Conservation (phyloP, 2,113 vertebrate species). For the Pelmatolapia mariae region DNA sequence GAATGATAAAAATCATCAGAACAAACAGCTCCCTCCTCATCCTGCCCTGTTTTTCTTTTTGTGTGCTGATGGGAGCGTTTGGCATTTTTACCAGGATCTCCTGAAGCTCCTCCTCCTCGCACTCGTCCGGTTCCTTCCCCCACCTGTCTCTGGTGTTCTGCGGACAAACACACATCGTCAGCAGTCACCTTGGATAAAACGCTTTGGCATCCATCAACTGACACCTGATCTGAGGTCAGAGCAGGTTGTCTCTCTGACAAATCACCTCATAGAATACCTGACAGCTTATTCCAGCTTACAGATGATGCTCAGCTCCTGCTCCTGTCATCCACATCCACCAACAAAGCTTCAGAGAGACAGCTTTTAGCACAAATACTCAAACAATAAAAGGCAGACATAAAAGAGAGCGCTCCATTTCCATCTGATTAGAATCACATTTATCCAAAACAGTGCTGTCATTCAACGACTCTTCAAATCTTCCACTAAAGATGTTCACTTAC, state of each 20-base stretch:
- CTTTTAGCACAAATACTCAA: background rate
- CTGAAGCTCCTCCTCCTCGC: slow-evolving; percentile 75
- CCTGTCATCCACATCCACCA: background rate
- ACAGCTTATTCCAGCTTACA: slow-evolving; percentile 26
- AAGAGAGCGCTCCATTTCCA: background rate
- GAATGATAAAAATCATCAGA: background rate
- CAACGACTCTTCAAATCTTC: background rate
- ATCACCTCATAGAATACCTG: slow-evolving; percentile 29
- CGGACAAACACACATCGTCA: slow-evolving; percentile 16
- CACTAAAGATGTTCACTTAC: background rate
- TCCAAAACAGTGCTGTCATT: background rate
- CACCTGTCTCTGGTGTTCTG: slow-evolving; percentile 73
- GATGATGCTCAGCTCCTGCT: background rate
- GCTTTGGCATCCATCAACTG: slow-evolving; percentile 19
- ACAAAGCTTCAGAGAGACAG: background rate
- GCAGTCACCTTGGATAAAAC: slow-evolving; percentile 24
- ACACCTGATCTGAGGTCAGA: slow-evolving; percentile 30
- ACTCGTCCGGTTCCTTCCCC: slow-evolving; percentile 70
- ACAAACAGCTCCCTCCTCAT: background rate
- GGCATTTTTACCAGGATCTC: slow-evolving; percentile 67
- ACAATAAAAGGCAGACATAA: background rate
- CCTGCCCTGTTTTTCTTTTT: background rate
- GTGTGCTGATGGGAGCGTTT: background rate
- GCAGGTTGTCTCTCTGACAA: slow-evolving; percentile 7
- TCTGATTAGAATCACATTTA: background rate